Evolutionary conservation across 1,140 invertebrate genomes (phyloP).

Genomic region (Diachasma alloeum): DNA sequence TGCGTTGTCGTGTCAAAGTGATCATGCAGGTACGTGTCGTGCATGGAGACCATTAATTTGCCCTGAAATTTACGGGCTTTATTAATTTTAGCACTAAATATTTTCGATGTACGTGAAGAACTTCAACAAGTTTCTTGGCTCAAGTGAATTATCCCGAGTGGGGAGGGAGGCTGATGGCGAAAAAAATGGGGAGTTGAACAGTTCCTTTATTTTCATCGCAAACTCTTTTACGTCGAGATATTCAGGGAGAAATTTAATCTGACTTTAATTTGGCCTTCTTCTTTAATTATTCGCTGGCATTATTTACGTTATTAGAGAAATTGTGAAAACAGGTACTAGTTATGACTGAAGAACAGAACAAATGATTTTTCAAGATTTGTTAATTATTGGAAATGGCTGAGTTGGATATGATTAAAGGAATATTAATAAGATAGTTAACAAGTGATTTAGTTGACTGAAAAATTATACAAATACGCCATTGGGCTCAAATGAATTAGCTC

Average conservation of each 20-base stretch:
- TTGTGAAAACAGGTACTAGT: not conserved
- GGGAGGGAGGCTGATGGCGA: not conserved
- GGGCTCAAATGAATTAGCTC: not conserved
- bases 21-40: not conserved
- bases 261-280: not conserved
- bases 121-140: not conserved
- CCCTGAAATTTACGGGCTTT: not conserved
- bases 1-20: not conserved
- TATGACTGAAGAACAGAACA: too few relatives aligned
- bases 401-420: too few relatives aligned
- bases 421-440: too few relatives aligned
- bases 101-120: not conserved
- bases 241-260: not conserved
- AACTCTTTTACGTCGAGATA: too few relatives aligned
- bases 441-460: too few relatives aligned
- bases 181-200: not conserved
- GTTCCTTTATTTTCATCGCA: not conserved
- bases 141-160: not conserved
- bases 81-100: not conserved
- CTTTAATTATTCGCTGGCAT: not conserved
- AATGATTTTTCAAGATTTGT: too few relatives aligned
- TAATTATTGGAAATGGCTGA: too few relatives aligned
- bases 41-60: not conserved
- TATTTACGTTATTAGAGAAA: not conserved
- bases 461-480: too few relatives aligned